phyloP scores from a whole-genome alignment of 1,140 invertebrate genomes.

The Sipha flava region DNA sequence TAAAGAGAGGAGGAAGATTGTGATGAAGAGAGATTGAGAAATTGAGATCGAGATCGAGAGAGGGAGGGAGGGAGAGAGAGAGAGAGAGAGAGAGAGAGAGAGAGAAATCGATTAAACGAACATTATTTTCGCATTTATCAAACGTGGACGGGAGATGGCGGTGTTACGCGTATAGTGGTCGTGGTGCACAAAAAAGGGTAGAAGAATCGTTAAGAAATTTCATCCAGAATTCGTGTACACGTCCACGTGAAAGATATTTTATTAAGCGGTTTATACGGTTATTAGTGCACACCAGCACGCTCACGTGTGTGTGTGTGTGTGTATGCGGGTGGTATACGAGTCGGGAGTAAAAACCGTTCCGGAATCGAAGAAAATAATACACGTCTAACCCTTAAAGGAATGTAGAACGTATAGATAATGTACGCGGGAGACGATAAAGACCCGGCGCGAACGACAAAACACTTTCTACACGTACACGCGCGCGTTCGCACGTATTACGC shows the following conservation, averaged over 20 bases:
- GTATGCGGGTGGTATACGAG: background rate
- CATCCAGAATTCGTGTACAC: constrained; percentile 9
- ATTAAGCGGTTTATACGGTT: background rate
- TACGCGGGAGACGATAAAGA: background rate
- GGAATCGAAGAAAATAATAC: background rate
- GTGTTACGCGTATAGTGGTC: background rate
- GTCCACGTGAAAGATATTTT: constrained; percentile 16
- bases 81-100: background rate
- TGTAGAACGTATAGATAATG: background rate
- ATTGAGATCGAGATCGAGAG: background rate
- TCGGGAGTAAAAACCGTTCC: background rate
- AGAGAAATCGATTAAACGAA: constrained; percentile 26
- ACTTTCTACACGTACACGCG: background rate
- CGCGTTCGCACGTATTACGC: background rate
- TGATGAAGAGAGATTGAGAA: background rate
- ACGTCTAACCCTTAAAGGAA: background rate
- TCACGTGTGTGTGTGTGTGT: background rate
- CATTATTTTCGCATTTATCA: constrained; percentile 33
- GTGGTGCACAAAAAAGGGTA: background rate
- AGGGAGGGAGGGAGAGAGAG: background rate
- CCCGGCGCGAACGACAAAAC: background rate
- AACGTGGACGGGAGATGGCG: background rate
- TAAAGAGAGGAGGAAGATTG: too few species aligned
- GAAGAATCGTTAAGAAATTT: constrained; percentile 27
- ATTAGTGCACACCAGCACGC: too few species aligned